Evolutionary conservation across 37 sponge, comb jelly and placozoan genomes (phyloP), one percentile per base, ranked within the genome.

Genomic region (Halichondria panicea): DNA sequence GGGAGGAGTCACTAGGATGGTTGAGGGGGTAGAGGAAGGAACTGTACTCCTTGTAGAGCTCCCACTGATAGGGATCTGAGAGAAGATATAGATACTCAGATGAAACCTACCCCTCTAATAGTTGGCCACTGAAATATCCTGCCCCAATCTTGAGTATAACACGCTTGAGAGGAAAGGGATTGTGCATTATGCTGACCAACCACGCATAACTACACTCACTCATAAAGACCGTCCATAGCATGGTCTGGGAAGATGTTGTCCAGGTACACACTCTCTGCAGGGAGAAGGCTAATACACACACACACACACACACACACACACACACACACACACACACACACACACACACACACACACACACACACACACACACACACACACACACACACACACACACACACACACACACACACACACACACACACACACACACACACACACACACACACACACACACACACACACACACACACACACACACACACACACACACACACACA

Each of bases 101-200:
- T n/a, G 73, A 9, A 43, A 39, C 79, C 38, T 0, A 88, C 91
- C 90, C 73, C 85, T 84, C 90, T 87, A 93, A 75, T 89, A 89
- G 69, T 75, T 74, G 2, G 59, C 72, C 24, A 93, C 46, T 33
- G 90, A 93, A 34, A 82, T 43, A 35, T 77, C 43, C 64, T 88
- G 84, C 5, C 84, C 84, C 22, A 44, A 32, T 27, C 55, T 60
- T 19, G 84, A 69, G 39, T 87, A 92, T 48, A 87, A 87, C 2
- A 92, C 0, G n/a, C n/a, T n/a, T n/a, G n/a, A n/a, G 9, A 60
- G 18, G 15, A 75, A 50, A 37, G 66, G 3, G 54, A 22, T 21
- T 30, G 59, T 57, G 33, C 37, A 44, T 12, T 43, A 25, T 75
- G 61, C 32, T 9, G n/a, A 44, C 6, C 60, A 58, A 24, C n/a